Evolutionary conservation across 2,888 invertebrate genomes (phyloP), one percentile per base, ranked within the genome.

Genomic region (Neoascia interrupta): DNA sequence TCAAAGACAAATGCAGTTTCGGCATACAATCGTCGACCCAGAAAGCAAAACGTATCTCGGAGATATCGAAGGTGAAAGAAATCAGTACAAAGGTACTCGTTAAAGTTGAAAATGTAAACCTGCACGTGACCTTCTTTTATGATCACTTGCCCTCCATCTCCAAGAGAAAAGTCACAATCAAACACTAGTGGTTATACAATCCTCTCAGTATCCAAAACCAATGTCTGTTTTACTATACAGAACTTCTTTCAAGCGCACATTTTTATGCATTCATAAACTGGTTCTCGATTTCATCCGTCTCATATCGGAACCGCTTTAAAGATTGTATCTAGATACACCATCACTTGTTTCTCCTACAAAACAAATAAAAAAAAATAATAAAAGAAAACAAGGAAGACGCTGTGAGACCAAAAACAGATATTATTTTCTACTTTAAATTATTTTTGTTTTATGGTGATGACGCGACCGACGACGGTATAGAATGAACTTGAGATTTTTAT

Each of bases 51-150:
- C 10, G 10, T n/a, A 26, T 26, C 10, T 5, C 26, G 2, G 41
- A 41, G 41, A 53, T 39, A 39, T 54, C 47, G 41, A 60, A 54
- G 64, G 66, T 73, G 49, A 66, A 72, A 36, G n/a, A 45, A 54
- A 34, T 54, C 41, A 15, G 49, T 43, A n/a, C 5, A 5, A 39
- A 34, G 28, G 13, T 41, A 13, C 10, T 19, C 34, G 28, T 51
- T 8, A 5, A 11, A 23, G 10, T 26, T 11, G 26, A 51, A 34
- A 23, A 60, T 8, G 3, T 10, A 34, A 34, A 19, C 41, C n/a
- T 36, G 34, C 41, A 56, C 23, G 31, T 75, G 75, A 75, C 75
- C 75, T 75, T 69, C 69, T 75, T 75, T 69, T 49, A 43, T 31
- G 69, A 63, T 69, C 69, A 56, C 54, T 63, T 61, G 69, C 19